Evolutionary conservation across 2,797 vertebrate genomes (phyloP).

Genomic region (Trachops cirrhosus): DNA sequence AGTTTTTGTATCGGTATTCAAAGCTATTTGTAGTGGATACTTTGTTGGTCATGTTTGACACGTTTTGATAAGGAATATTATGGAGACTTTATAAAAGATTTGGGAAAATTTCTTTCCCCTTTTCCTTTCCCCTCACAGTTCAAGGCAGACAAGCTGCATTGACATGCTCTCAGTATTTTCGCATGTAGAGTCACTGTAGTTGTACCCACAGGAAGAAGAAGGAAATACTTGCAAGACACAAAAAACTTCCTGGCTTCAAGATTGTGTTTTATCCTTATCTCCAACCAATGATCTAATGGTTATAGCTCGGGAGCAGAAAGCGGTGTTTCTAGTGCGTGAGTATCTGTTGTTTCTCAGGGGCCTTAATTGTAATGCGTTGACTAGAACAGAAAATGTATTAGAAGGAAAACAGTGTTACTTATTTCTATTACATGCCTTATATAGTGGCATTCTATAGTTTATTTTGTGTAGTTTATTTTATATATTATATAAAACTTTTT

Average conservation of each 20-base stretch:
- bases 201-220: slow-evolving; percentile 84
- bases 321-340: slow-evolving; percentile 94
- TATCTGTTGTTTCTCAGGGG: slow-evolving; percentile 28
- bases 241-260: slow-evolving; percentile 91
- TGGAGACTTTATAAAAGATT: neutral
- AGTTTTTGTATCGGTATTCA: neutral
- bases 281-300: slow-evolving; percentile 96
- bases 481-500: neutral
- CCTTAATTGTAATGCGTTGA: neutral
- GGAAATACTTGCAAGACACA: slow-evolving; percentile 82
- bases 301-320: slow-evolving; percentile 93
- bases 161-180: neutral
- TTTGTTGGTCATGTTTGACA: neutral
- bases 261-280: slow-evolving; percentile 93
- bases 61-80: slow-evolving; percentile 14
- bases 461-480: neutral
- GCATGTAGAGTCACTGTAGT: neutral
- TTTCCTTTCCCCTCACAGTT: neutral
- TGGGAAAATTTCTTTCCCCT: neutral
- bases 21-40: neutral
- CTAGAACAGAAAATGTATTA: neutral
- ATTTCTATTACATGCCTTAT: neutral
- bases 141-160: neutral
- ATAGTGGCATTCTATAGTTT: neutral
- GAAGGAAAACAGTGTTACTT: neutral